These are phyloP conservation scores for Catocala nupta DNA, from an alignment of 2,888 invertebrate species.

Conservation along the genomic window DNA sequence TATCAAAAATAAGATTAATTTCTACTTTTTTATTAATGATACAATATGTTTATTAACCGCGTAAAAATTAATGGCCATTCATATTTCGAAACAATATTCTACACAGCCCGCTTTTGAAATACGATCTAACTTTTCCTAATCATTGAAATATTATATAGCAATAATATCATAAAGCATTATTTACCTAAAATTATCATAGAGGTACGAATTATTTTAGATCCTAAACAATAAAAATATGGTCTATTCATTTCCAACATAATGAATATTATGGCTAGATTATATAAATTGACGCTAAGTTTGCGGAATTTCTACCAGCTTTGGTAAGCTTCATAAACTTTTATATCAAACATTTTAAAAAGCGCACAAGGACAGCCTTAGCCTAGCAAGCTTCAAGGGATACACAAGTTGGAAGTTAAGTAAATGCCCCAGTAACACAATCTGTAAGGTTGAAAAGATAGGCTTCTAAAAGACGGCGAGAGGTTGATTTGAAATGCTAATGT, in stretches of 20 bases:
- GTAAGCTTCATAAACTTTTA: conserved; percentile 33
- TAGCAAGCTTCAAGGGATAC: conserved; percentile 31
- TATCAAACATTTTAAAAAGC: conserved; percentile 29
- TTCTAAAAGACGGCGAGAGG: conserved; percentile 50
- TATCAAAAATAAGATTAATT: too few species aligned
- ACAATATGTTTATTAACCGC: too few species aligned
- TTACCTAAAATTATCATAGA: conserved; percentile 13
- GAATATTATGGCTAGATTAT: neutral
- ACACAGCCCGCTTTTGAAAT: conserved; percentile 16
- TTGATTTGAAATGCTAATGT: conserved; percentile 71
- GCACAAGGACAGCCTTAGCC: conserved; percentile 16
- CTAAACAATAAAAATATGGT: neutral
- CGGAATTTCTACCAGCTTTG: conserved; percentile 15
- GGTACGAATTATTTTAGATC: neutral
- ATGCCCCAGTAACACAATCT: conserved; percentile 49
- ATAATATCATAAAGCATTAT: conserved; percentile 16
- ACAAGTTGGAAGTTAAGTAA: conserved; percentile 45
- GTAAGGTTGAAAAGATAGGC: conserved; percentile 56
- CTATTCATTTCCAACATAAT: conserved; percentile 1
- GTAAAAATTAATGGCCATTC: too few species aligned
- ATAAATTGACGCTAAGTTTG: conserved; percentile 10
- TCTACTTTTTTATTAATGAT: too few species aligned
- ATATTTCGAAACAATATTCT: conserved; percentile 25
- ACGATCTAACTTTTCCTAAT: conserved; percentile 23
- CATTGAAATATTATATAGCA: neutral